phyloP scores from a whole-genome alignment of 2,888 invertebrate genomes.

The Tetrapedia diversipes region DNA sequence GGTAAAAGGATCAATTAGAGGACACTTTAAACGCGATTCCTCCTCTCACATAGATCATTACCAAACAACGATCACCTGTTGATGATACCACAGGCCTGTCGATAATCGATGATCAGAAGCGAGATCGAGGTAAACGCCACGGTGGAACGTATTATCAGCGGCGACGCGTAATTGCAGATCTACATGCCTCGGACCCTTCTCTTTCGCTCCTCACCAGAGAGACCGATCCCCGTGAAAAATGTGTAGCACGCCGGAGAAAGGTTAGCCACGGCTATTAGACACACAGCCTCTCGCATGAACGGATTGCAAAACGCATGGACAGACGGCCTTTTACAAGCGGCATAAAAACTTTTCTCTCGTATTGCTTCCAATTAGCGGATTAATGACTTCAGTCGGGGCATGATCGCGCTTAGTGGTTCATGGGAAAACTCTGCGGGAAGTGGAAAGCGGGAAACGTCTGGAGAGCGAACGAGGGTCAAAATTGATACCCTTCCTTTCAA shows the following conservation, averaged over 20 bases:
- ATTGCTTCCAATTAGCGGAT: slow-evolving; percentile 51
- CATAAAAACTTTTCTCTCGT: slow-evolving; percentile 55
- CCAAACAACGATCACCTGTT: not conserved
- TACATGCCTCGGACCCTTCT: slow-evolving; percentile 59
- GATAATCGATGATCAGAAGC: slow-evolving; percentile 53
- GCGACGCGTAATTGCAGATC: slow-evolving; percentile 58
- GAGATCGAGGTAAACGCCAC: slow-evolving; percentile 40
- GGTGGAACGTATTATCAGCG: slow-evolving; percentile 38
- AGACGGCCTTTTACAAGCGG: slow-evolving; percentile 45
- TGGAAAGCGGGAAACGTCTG: slow-evolving; percentile 1
- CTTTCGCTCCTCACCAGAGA: slow-evolving; percentile 66
- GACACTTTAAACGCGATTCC: not conserved
- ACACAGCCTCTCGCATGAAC: slow-evolving; percentile 38
- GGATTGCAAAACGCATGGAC: slow-evolving; percentile 65
- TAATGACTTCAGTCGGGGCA: slow-evolving; percentile 18
- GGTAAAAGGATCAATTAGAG: too few species aligned
- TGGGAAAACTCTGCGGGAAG: slow-evolving; percentile 23
- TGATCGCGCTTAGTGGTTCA: slow-evolving; percentile 23
- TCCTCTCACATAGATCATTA: not conserved
- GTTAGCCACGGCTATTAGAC: slow-evolving; percentile 59
- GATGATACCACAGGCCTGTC: not conserved
- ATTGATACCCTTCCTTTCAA: too few species aligned
- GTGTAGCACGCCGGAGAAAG: slow-evolving; percentile 68
- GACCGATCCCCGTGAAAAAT: slow-evolving; percentile 65
- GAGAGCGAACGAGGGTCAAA: too few species aligned